phyloP scores from a whole-genome alignment of 2,888 invertebrate species.

The Lycia hirtaria region DNA sequence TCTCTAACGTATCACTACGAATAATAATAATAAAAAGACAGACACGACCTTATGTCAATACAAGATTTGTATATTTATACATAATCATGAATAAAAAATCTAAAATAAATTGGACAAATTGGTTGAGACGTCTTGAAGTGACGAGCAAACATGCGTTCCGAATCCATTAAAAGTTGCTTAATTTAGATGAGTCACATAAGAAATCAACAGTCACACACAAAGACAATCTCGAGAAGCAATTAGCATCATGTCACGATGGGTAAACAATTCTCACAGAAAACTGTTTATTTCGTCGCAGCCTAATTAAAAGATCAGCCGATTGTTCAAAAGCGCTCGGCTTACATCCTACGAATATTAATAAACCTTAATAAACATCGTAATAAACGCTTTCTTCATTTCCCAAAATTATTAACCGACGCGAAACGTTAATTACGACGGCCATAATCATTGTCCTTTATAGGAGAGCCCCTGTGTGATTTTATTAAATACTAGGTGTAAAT shows the following conservation, averaged over 20 bases:
- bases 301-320: conserved; percentile 25
- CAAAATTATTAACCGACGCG: conserved; percentile 28
- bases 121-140: no score
- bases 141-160: no score
- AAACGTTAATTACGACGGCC: conserved; percentile 37
- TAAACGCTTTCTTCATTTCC: conserved; percentile 32
- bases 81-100: no score
- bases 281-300: conserved; percentile 1
- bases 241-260: not conserved
- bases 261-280: conserved; percentile 6
- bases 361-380: conserved; percentile 25
- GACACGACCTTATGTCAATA: conserved; percentile 46
- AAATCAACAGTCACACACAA: no score
- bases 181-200: no score
- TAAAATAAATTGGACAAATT: no score
- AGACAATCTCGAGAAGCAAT: not conserved
- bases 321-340: conserved; percentile 13
- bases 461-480: conserved; percentile 46
- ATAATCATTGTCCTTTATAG: conserved; percentile 48
- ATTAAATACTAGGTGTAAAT: conserved; percentile 54
- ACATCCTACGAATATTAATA: conserved; percentile 28
- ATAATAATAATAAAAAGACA: conserved; percentile 42
- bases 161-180: no score
- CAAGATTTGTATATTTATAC: no score
- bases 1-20: conserved; percentile 68